Evolutionary conservation across 2,797 vertebrate species (phyloP), one percentile per base, ranked within the genome.

Genomic region (Spondyliosoma cantharus): DNA sequence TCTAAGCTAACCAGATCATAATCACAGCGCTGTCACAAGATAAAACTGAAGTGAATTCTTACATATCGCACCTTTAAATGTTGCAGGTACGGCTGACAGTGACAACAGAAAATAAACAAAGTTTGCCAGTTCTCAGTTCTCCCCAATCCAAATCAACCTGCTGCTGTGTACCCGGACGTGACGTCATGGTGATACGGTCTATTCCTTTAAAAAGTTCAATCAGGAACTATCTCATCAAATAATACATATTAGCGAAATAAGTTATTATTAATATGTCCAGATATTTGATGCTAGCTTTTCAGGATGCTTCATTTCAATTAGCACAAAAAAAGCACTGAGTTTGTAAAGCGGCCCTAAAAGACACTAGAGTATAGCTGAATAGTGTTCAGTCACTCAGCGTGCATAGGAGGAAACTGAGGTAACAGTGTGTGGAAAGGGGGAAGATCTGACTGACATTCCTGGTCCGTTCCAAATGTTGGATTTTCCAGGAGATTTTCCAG

Each of bases 401-500:
- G 81, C 71, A 73, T 37, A 24, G 76, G 79, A 76, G 81, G 66
- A 83, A 84, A 86, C 17, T 71, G 73, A 89, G 82, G 85, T 81
- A 88, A 70, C 46, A 69, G 74, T 69, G 78, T 79, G 80, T 68
- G 76, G 80, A 86, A 82, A 78, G 22, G 71, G 53, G 63, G 64
- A 87, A 74, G 74, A 87, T 63, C 60, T 76, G 82, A 76, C 82
- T 87, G 80, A 90, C 88, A 87, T 90, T 91, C 86, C 74, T 61
- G 65, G 82, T 90, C 78, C 72, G 67, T 87, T 91, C 46, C 71
- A 74, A 91, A 85, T 79, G 77, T 87, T 87, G 81, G 81, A 92
- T 91, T 92, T 93, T 93, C 92, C 92, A 91, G 74, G 81, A 92
- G 74, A 64, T 91, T 94, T 94, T 95, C 93, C 94, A 93, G 93